These are phyloP conservation scores for Falcaria lacertinaria DNA, from an alignment of 2,888 invertebrate genomes.

Conservation along the genomic window DNA sequence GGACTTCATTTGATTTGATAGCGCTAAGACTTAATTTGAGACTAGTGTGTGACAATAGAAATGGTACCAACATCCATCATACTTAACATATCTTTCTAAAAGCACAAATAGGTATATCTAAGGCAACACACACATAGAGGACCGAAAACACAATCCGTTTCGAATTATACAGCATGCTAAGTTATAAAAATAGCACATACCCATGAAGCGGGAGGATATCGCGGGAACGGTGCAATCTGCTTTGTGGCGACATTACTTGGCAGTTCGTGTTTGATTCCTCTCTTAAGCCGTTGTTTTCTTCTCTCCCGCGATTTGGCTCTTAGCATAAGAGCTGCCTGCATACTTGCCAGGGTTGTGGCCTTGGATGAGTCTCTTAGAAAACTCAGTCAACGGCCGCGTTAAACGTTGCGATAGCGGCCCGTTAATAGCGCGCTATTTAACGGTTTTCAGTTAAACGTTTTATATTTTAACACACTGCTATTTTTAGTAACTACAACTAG, in stretches of 20 bases:
- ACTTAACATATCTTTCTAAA: too few relatives aligned
- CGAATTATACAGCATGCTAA: conserved; percentile 3
- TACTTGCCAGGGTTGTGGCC: conserved; percentile 83
- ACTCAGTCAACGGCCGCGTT: conserved; percentile 36
- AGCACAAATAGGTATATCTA: too few relatives aligned
- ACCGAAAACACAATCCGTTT: too few relatives aligned
- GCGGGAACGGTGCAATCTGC: conserved; percentile 92
- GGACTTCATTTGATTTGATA: too few relatives aligned
- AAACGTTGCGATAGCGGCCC: conserved; percentile 11
- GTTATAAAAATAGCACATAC: conserved; percentile 60
- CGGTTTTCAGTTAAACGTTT: conserved; percentile 17
- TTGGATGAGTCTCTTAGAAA: conserved; percentile 41
- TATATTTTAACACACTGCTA: conserved; percentile 18
- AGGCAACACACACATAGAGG: too few relatives aligned
- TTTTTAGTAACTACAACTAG: conserved; percentile 41
- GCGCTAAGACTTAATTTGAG: too few relatives aligned
- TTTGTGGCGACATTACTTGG: conserved; percentile 93
- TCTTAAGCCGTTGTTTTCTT: conserved; percentile 86
- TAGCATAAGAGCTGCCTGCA: conserved; percentile 96
- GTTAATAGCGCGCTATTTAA: conserved; percentile 12
- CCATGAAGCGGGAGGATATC: conserved; percentile 90
- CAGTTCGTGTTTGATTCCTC: conserved; percentile 87
- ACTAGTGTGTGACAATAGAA: too few relatives aligned
- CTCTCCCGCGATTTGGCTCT: conserved; percentile 93
- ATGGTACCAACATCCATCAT: too few relatives aligned